Percentiles rank a stretch among this genome's conserved stretches.
phyloP scores from a whole-genome alignment of 2,113 vertebrate genomes.

The Montifringilla adamsi region DNA sequence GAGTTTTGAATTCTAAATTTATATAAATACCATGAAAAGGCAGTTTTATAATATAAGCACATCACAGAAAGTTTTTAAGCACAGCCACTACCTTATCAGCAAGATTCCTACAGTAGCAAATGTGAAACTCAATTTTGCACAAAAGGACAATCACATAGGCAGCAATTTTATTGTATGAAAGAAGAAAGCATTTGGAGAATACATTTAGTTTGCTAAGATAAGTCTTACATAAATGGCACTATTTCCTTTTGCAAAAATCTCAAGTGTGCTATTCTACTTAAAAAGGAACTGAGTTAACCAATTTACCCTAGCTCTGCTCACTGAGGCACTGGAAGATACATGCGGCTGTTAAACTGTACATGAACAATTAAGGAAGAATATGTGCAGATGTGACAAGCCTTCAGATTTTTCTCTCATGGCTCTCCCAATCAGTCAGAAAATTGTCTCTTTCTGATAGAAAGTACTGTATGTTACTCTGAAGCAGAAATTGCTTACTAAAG shows the following conservation, averaged over 20 bases:
- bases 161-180: slow-evolving; percentile 3
- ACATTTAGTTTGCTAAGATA: slow-evolving; percentile 16
- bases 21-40: neutral
- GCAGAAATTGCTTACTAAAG: slow-evolving; percentile 27
- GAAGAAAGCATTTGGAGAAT: neutral
- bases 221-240: neutral
- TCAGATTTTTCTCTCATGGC: slow-evolving; percentile 26
- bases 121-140: neutral
- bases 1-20: neutral
- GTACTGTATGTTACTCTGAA: neutral
- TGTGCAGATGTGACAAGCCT: slow-evolving; percentile 13
- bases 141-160: neutral
- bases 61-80: neutral
- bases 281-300: neutral
- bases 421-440: slow-evolving; percentile 63
- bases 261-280: neutral
- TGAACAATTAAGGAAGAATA: slow-evolving; percentile 38
- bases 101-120: neutral
- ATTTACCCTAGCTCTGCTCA: neutral
- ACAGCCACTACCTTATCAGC: neutral
- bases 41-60: neutral
- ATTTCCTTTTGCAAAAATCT: neutral
- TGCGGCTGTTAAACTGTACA: slow-evolving; percentile 2
- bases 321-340: slow-evolving; percentile 5
- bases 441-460: slow-evolving; percentile 10